phyloP scores from a whole-genome alignment of 2,113 vertebrate genomes.

The Heliornis fulica region DNA sequence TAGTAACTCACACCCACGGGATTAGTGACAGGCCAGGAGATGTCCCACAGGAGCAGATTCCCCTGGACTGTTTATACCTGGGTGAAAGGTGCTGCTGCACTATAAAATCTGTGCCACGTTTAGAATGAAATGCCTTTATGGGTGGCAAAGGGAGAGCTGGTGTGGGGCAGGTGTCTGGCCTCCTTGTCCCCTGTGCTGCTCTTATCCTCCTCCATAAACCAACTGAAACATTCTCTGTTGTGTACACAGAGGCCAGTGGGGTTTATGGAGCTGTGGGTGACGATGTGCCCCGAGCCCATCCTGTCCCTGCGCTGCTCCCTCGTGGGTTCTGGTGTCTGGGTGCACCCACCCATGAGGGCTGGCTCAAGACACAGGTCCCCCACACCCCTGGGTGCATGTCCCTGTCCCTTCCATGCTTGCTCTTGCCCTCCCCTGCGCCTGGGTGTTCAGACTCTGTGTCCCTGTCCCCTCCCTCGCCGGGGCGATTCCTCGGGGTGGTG shows the following conservation, averaged over 20 bases:
- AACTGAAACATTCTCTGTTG: slow-evolving; percentile 44
- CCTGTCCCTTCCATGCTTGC: not conserved
- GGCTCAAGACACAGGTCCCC: not conserved
- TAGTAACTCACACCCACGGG: not conserved
- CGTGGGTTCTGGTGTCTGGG: fast-evolving
- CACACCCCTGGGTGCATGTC: fast-evolving
- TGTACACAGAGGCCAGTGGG: not conserved
- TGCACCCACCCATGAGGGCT: fast-evolving
- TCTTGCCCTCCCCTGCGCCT: not conserved
- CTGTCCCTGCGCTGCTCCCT: not conserved
- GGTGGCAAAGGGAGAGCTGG: not conserved
- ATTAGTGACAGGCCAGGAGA: not conserved
- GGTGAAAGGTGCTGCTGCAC: not conserved
- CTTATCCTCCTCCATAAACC: slow-evolving; percentile 38
- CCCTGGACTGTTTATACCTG: not conserved
- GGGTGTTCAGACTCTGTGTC: not conserved
- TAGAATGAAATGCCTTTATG: slow-evolving; percentile 25
- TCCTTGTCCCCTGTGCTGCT: not conserved
- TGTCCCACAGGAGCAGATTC: not conserved
- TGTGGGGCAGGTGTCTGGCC: not conserved
- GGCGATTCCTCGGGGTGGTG: not conserved
- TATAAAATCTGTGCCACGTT: not conserved
- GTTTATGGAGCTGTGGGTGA: not conserved
- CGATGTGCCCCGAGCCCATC: not conserved
- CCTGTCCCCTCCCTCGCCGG: fast-evolving